Evolutionary conservation across 2,888 invertebrate genomes (phyloP).

Genomic region (Xylota segnis): DNA sequence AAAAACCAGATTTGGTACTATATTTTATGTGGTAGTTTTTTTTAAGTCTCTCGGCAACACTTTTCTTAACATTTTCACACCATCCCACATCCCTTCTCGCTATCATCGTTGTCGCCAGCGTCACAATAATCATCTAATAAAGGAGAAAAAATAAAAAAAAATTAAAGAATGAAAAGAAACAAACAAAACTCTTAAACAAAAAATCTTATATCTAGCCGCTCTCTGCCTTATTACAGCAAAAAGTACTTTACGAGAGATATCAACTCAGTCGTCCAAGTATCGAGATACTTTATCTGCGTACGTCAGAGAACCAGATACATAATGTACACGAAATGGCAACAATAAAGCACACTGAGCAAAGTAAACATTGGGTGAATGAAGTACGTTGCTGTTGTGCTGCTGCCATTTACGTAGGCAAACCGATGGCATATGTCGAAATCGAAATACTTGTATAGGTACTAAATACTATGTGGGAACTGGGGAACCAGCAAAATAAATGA

Average conservation of each 20-base stretch:
- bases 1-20: too few species aligned
- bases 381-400: constrained; percentile 14
- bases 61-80: not conserved
- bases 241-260: constrained; percentile 2
- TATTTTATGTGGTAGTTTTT: not conserved
- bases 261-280: constrained; percentile 13
- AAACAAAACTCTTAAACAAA: not conserved
- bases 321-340: constrained; percentile 23
- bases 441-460: constrained; percentile 3
- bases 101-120: constrained; percentile 13
- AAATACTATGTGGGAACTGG: constrained; percentile 4
- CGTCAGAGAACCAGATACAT: constrained; percentile 24
- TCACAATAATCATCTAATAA: constrained; percentile 33
- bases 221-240: not conserved
- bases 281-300: constrained; percentile 30
- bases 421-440: constrained; percentile 14
- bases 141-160: not conserved
- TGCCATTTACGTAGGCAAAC: constrained; percentile 26
- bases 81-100: not conserved
- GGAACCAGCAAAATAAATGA: not conserved
- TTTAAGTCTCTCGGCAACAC: not conserved
- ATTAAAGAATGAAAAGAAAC: not conserved
- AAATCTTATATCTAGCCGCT: not conserved
- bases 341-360: constrained; percentile 36
- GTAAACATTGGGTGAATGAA: constrained; percentile 32